A percentile compares a stretch with the other conserved stretches of the same genome.
These are phyloP conservation scores for Dendroctonus ponderosae DNA, from an alignment of 1,140 invertebrate genomes.

Conservation along the genomic window DNA sequence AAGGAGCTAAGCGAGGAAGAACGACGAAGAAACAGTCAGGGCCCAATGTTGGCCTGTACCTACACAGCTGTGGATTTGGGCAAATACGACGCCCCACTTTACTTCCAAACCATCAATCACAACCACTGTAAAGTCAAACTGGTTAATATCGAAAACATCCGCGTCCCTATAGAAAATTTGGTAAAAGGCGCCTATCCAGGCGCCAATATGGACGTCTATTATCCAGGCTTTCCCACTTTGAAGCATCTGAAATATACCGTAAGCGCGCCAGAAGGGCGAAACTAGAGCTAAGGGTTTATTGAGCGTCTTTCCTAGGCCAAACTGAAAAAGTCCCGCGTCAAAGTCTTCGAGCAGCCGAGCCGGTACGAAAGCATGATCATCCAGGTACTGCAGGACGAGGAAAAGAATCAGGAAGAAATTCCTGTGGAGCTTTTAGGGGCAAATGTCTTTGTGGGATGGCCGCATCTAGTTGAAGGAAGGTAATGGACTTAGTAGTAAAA, in stretches of 20 bases:
- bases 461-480: constrained; percentile 77
- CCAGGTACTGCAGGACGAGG: constrained; percentile 53
- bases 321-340: constrained; percentile 69
- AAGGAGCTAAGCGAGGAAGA: constrained; percentile 70
- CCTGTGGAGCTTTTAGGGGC: constrained; percentile 67
- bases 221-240: constrained; percentile 88
- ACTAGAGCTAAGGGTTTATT: neutral
- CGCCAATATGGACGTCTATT: constrained; percentile 69
- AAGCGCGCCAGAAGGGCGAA: constrained; percentile 32
- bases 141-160: constrained; percentile 61
- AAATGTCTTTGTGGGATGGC: constrained; percentile 81
- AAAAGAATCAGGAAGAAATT: constrained; percentile 50
- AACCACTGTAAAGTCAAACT: constrained; percentile 59
- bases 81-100: constrained; percentile 57
- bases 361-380: constrained; percentile 82
- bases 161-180: constrained; percentile 61
- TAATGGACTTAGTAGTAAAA: constrained; percentile 40
- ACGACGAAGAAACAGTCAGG: constrained; percentile 73
- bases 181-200: constrained; percentile 73
- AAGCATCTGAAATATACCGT: constrained; percentile 78
- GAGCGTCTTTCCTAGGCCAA: constrained; percentile 53
- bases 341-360: constrained; percentile 84
- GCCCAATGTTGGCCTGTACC: constrained; percentile 80
- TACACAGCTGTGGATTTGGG: constrained; percentile 62
- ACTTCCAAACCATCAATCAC: constrained; percentile 63